phyloP scores from a whole-genome alignment of 2,113 vertebrate species.

The Nansenia antarctica region DNA sequence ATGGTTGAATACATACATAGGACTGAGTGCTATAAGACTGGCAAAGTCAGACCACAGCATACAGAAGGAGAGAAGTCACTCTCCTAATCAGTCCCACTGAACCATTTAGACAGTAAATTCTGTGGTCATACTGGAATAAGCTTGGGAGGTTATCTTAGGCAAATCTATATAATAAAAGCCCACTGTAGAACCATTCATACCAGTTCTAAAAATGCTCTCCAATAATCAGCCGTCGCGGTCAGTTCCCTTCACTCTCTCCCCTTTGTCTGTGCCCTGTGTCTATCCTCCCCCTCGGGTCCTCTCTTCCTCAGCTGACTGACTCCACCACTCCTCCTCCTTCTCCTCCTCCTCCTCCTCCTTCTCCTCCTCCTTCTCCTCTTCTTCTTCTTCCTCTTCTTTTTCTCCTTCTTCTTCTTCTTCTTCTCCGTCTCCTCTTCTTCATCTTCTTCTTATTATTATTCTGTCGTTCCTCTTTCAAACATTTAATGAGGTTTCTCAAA shows the following conservation, averaged over 20 bases:
- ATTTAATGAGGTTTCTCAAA: slow-evolving; percentile 54
- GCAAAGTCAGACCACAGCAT: not conserved
- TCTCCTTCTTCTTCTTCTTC: not conserved
- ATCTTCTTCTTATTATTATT: too few relatives aligned
- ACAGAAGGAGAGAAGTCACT: not conserved
- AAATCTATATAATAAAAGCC: not conserved
- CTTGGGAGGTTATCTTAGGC: not conserved
- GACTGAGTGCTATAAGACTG: too few relatives aligned
- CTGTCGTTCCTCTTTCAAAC: not conserved
- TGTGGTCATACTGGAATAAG: not conserved
- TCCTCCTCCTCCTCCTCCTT: not conserved
- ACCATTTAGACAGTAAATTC: not conserved
- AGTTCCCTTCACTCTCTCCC: not conserved
- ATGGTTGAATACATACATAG: too few relatives aligned
- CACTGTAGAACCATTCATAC: not conserved
- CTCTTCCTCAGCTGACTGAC: slow-evolving; percentile 42
- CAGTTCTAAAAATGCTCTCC: not conserved
- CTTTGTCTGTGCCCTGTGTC: slow-evolving; percentile 11
- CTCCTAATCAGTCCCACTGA: not conserved
- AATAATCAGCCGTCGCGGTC: not conserved
- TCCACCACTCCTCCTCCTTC: slow-evolving; percentile 26
- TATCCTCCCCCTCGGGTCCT: slow-evolving; percentile 30
- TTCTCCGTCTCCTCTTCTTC: not conserved
- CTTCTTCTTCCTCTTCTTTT: not conserved
- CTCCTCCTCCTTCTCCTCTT: not conserved